Conservation (phyloP, 2,113 vertebrate species). For the Silurus glanis region DNA sequence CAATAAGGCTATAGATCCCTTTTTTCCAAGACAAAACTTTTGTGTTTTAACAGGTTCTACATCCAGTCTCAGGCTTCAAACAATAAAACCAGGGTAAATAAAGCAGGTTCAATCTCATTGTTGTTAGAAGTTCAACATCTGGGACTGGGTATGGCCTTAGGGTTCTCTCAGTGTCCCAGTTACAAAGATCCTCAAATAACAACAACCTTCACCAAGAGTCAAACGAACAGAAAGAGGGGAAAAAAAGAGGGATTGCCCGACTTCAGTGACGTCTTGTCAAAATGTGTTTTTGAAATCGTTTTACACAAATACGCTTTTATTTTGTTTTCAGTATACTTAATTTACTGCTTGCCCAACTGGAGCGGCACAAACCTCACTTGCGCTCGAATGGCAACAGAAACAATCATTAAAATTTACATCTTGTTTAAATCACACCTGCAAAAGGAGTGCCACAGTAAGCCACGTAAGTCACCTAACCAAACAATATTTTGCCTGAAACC, state of each 20-base stretch:
- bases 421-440: constrained; percentile 17
- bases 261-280: background rate
- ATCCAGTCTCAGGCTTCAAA: constrained; percentile 12
- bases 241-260: background rate
- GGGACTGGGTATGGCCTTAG: background rate
- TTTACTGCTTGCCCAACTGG: background rate
- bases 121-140: background rate
- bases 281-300: background rate
- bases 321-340: background rate
- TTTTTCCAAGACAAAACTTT: background rate
- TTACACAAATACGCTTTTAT: background rate
- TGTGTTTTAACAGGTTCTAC: constrained; percentile 54
- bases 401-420: constrained; percentile 27
- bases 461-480: constrained; percentile 17
- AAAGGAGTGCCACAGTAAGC: constrained; percentile 13
- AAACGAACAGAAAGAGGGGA: background rate
- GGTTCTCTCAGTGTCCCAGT: background rate
- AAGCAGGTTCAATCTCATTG: background rate
- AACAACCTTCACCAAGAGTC: background rate
- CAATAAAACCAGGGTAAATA: background rate
- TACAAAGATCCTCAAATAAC: background rate
- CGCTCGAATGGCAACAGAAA: background rate
- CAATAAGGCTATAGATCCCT: background rate
- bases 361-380: background rate
- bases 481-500: background rate